These are phyloP conservation scores for Byasa hedistus DNA, from an alignment of 2,888 invertebrate species.

Conservation along the genomic window DNA sequence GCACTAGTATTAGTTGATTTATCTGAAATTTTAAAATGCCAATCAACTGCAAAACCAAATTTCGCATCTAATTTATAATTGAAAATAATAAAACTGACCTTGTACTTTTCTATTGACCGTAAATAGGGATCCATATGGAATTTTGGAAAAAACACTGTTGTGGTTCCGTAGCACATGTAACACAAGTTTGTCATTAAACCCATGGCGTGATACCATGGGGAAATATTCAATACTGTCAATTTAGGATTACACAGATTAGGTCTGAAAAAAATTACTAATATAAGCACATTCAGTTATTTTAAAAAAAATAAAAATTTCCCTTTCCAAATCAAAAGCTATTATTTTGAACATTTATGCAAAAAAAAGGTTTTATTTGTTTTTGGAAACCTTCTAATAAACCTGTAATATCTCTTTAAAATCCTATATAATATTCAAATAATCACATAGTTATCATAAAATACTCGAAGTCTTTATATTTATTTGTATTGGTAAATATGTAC, in stretches of 20 bases:
- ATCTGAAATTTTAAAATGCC: constrained; percentile 30
- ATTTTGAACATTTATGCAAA: too few relatives aligned
- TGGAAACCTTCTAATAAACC: too few relatives aligned
- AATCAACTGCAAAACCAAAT: not conserved
- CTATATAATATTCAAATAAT: too few relatives aligned
- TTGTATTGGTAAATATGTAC: constrained; percentile 10
- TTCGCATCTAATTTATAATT: not conserved
- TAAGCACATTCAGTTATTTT: not conserved
- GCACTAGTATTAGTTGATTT: constrained; percentile 30
- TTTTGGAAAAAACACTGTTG: constrained; percentile 25
- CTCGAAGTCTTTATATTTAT: too few relatives aligned
- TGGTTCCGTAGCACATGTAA: constrained; percentile 6
- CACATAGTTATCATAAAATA: too few relatives aligned
- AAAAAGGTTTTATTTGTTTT: too few relatives aligned
- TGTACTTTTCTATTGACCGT: constrained; percentile 33
- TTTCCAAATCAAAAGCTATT: not conserved
- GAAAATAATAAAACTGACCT: constrained; percentile 29
- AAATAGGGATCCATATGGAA: constrained; percentile 31
- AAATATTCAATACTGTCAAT: constrained; percentile 23
- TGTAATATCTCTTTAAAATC: too few relatives aligned
- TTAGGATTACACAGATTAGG: constrained; percentile 5
- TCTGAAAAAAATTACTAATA: constrained; percentile 15
- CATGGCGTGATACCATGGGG: constrained; percentile 33
- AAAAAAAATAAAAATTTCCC: not conserved
- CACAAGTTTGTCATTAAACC: constrained; percentile 24